Base-by-base conservation (phyloP, 1,140 invertebrate genomes). In the Drosophila subpulchrella region DNA sequence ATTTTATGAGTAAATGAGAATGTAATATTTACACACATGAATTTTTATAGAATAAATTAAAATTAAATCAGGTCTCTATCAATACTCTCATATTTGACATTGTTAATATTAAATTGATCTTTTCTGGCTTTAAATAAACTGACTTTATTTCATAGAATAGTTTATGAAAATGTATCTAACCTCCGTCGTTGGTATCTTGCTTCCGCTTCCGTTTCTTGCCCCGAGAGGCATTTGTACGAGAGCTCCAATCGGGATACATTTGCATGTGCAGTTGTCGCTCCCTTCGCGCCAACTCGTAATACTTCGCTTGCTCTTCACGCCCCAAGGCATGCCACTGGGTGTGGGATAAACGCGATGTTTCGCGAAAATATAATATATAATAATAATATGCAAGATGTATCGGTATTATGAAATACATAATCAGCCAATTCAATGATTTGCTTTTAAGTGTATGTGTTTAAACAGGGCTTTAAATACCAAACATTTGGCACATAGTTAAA, bases 141-240 rank as follows among this genome's bases (percentile, higher is more conserved):
- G 73, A 54, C 67, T 71, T 78, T 61, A 54, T 48, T 65, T 84
- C 61, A 58, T 65, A 81, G 48, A 59, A 62, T 63, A 81, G 36
- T 73, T 72, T 77, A 81, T 75, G 65, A 78, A 72, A 81, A 81
- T 75, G 27, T 77, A 48, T 85, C 91, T 92, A 91, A 97, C 96
- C 97, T 97, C 97, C 97, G 95, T 98, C 97, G 95, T 95, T 97
- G 95, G 96, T 97, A 95, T 98, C 98, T 96, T 98, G 97, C 96
- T 98, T 99, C 95, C 97, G 96, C 95, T 98, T 99, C 96, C 98
- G 98, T 96, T 99, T 99, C 96, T 99, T 98, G 95, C 97, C 97
- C 94, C 97, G 97, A 94, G 97, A 96, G 94, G 97, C 97, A 95
- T 99, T 99, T 94, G 98, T 96, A 93, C 98, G 98, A 94, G 96